phyloP scores from a whole-genome alignment of 1,140 invertebrate genomes.

The Plectrocnemia conspersa region DNA sequence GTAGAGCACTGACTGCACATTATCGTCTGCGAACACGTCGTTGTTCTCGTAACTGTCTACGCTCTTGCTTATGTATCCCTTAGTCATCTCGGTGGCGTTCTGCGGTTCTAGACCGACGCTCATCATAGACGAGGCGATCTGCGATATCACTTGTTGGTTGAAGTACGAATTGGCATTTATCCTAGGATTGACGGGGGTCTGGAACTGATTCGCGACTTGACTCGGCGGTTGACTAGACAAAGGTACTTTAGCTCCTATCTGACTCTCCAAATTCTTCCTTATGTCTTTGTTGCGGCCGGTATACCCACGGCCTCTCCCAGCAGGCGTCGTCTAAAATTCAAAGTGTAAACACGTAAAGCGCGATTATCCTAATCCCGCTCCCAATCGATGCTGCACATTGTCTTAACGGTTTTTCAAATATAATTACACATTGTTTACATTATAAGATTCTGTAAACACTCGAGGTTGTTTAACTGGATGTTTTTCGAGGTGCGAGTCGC shows the following conservation, averaged over 20 bases:
- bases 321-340: slow-evolving; percentile 24
- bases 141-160: background rate
- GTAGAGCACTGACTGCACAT: slow-evolving; percentile 30
- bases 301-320: slow-evolving; percentile 30
- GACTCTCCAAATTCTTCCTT: slow-evolving; percentile 17
- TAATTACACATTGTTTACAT: too few relatives aligned
- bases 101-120: background rate
- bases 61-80: background rate
- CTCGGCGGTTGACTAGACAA: background rate
- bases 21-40: slow-evolving; percentile 18
- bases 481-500: too few relatives aligned
- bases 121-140: background rate
- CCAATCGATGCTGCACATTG: too few relatives aligned
- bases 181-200: background rate
- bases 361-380: too few relatives aligned
- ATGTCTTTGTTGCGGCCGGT: slow-evolving; percentile 28
- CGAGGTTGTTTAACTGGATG: too few relatives aligned
- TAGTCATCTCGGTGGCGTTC: slow-evolving; percentile 2
- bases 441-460: too few relatives aligned
- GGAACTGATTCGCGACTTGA: background rate
- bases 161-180: background rate
- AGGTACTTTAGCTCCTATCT: background rate
- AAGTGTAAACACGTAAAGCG: too few relatives aligned
- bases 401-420: too few relatives aligned
- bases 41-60: slow-evolving; percentile 2